A percentile compares a stretch with the other conserved stretches of the same genome.
These are phyloP conservation scores for Remorina albescens DNA, from an alignment of 2,797 vertebrate genomes.

Conservation along the genomic window DNA sequence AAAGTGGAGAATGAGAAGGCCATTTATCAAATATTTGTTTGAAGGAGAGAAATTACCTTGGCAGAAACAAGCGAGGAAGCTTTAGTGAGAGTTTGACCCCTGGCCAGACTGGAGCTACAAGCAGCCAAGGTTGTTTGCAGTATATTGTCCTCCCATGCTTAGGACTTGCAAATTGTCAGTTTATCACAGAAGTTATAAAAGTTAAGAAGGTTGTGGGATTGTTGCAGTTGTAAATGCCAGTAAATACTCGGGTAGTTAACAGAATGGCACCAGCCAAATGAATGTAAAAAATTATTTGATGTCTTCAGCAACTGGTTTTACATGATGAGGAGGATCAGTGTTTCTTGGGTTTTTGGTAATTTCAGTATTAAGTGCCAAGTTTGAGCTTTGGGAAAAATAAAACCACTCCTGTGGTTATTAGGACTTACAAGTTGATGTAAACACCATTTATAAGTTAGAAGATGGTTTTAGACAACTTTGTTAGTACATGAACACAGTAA, in stretches of 20 bases:
- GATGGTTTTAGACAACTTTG: too few species aligned
- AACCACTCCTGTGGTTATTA: neutral
- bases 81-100: conserved; percentile 25
- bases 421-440: neutral
- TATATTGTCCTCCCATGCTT: neutral
- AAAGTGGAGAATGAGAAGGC: conserved; percentile 41
- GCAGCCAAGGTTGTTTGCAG: conserved; percentile 10
- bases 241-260: neutral
- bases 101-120: neutral
- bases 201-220: neutral
- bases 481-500: too few species aligned
- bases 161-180: neutral
- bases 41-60: conserved; percentile 48
- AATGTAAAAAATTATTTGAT: neutral
- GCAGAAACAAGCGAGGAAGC: conserved; percentile 16
- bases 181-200: neutral
- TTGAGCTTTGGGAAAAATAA: neutral
- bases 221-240: neutral
- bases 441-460: too few species aligned
- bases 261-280: neutral
- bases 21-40: conserved; percentile 66
- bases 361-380: neutral
- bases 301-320: neutral
- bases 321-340: neutral
- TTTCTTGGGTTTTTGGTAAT: neutral